Base-by-base conservation (phyloP, 2,797 vertebrate genomes). In the Tauraco hartlaubi region DNA sequence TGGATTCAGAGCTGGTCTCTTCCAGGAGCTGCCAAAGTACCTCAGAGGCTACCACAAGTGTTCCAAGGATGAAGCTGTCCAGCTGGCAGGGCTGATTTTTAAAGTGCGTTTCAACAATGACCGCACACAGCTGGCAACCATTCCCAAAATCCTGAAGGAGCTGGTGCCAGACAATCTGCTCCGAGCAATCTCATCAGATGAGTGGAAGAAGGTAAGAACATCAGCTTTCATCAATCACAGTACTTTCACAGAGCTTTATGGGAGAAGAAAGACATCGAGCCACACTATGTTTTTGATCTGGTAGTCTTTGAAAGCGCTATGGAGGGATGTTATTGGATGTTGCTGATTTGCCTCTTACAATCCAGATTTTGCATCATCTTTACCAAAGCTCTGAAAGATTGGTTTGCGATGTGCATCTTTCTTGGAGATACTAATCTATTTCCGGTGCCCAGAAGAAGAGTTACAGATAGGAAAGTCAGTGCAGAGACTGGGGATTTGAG, bases 21-120 rank as follows among this genome's bases (percentile, higher is more conserved):
- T 96, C 59, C 94, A 99, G 99, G 99, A 99, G 96, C 87, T 99
- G 41, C 99, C 99, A 0, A 99, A 99, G 96, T 99, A 99, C 97
- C 98, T 99, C 92, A 98, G 99, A 81, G 99, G 99, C 12, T 99
- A 99, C 94, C 99, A 99, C 86, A 98, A 97, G 72, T 98, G 98
- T 83, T 98, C 98, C 33, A 98, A 97, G 95, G 99, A 99, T n/a
- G 99, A 99, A 23, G 98, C 98, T 74, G 59, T 98, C 59, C 98
- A 98, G 87, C 97, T 99, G n/a, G 99, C 98, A 0, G 98, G 98
- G 46, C 97, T 99, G 92, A 99, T 99, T 94, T 99, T 98, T 88
- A 99, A 98, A 95, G 97, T 98, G 21, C 98, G 97, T 91, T 98
- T 98, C 82, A 97, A 95, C 91, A 98, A 95, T 3, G 99, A 99